Evolutionary conservation across 2,113 vertebrate species (phyloP).

Genomic region (Solea solea): DNA sequence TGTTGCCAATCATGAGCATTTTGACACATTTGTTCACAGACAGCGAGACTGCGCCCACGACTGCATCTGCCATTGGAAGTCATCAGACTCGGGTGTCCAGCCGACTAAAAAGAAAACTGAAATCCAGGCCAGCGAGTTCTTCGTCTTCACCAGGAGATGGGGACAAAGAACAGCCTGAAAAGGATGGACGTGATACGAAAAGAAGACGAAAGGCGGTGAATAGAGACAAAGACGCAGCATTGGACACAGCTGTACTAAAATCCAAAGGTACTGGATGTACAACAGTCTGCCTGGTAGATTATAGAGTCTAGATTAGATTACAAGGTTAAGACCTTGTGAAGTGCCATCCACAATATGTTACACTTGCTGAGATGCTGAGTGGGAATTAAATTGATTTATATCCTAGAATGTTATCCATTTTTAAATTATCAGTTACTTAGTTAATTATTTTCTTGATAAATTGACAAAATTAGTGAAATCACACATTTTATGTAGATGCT

Average conservation of each 20-base stretch:
- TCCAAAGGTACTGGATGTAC: conserved; percentile 62
- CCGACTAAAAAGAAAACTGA: conserved; percentile 44
- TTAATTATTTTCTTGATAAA: no score
- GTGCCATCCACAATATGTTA: no score
- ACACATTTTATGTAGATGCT: no score
- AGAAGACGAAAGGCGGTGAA: conserved; percentile 5
- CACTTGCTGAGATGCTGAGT: no score
- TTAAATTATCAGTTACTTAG: no score
- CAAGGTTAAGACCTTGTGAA: no score
- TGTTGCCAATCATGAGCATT: background rate
- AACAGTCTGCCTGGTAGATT: background rate
- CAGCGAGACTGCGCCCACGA: background rate
- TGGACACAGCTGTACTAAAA: background rate
- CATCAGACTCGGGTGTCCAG: conserved; percentile 3
- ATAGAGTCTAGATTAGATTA: background rate
- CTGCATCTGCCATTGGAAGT: background rate
- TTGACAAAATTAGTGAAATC: no score
- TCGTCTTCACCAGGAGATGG: conserved; percentile 4
- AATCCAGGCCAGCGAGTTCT: conserved; percentile 1
- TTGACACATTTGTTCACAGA: conserved; percentile 31
- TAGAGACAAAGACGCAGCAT: conserved; percentile 12
- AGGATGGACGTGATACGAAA: background rate
- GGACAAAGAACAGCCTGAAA: background rate
- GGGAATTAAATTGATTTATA: no score
- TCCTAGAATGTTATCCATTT: no score